Conservation (phyloP, 2,797 vertebrate species). For the Numenius phaeopus region DNA sequence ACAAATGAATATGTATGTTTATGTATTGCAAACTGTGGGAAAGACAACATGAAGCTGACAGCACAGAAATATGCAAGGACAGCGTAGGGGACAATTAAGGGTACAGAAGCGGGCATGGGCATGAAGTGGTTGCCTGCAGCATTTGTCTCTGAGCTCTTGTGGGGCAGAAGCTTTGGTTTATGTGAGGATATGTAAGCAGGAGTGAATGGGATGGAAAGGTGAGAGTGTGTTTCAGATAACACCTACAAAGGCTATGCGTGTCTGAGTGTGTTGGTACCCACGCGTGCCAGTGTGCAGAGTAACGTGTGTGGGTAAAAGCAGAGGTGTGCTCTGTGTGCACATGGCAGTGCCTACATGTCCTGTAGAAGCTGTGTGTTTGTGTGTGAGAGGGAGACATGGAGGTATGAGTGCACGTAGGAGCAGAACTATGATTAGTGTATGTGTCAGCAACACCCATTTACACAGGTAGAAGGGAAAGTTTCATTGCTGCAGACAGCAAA, state of each 20-base stretch:
- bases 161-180: not conserved
- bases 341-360: rapidly evolving
- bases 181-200: not conserved
- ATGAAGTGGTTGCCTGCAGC: not conserved
- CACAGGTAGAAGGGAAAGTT: slow-evolving; percentile 19
- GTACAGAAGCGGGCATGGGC: not conserved
- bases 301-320: not conserved
- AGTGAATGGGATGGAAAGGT: not conserved
- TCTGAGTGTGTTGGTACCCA: too few relatives aligned
- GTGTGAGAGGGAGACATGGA: not conserved
- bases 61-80: not conserved
- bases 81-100: rapidly evolving
- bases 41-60: not conserved
- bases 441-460: not conserved
- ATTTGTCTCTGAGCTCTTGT: not conserved
- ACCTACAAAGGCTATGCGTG: not conserved
- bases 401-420: rapidly evolving
- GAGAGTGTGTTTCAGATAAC: not conserved
- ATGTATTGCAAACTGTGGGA: not conserved
- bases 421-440: not conserved
- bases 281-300: not conserved
- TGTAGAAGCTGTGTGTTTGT: rapidly evolving
- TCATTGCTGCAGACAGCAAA: slow-evolving; percentile 21
- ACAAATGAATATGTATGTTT: rapidly evolving
- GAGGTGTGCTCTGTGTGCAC: not conserved